These are phyloP conservation scores for Phaetusa simplex DNA, from an alignment of 2,113 vertebrate genomes.

Conservation along the genomic window DNA sequence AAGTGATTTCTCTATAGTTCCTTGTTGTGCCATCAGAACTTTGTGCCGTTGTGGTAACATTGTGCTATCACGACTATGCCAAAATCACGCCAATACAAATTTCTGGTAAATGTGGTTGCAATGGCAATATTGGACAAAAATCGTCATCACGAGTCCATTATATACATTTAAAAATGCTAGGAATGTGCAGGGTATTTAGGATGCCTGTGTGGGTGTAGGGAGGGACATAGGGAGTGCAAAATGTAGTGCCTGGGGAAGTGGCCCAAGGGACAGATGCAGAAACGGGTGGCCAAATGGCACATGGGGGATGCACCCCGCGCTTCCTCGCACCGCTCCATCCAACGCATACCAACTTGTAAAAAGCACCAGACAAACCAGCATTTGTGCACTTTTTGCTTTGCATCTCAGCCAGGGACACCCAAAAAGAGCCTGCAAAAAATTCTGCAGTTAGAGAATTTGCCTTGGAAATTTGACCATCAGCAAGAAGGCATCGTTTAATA, in stretches of 20 bases:
- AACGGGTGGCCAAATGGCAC: fast-evolving
- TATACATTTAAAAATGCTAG: neutral
- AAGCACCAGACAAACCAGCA: neutral
- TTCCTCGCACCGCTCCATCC: neutral
- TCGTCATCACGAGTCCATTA: fast-evolving
- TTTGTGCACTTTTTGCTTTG: neutral
- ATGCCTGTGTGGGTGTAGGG: fast-evolving
- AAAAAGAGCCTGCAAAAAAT: neutral
- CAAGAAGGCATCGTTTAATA: neutral
- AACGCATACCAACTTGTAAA: neutral
- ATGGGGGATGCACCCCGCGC: fast-evolving
- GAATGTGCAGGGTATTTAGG: neutral
- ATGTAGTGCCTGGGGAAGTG: neutral
- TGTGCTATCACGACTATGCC: neutral
- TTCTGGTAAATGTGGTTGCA: neutral
- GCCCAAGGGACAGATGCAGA: neutral
- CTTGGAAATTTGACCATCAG: neutral
- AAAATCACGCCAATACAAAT: neutral
- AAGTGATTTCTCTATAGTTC: neutral
- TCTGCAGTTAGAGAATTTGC: neutral
- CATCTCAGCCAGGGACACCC: neutral
- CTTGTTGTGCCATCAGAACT: neutral
- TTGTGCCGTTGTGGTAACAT: neutral
- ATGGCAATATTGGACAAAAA: neutral
- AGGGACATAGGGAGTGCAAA: neutral